Conservation (phyloP, 1,140 invertebrate genomes). For the Caerostris extrusa region DNA sequence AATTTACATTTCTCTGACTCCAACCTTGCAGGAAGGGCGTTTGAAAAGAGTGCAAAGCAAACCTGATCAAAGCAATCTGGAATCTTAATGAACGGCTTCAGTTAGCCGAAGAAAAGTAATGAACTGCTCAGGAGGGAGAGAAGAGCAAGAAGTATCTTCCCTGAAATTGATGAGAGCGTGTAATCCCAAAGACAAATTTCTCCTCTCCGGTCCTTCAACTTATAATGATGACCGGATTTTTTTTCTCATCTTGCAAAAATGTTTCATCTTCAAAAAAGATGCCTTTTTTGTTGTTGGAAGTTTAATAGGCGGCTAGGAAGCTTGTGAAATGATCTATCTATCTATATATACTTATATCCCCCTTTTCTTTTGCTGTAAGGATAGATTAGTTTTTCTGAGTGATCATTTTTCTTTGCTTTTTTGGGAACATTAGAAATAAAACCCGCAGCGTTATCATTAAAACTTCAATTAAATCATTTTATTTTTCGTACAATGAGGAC, state of each 20-base stretch:
- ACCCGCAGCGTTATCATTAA: background rate
- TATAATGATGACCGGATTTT: background rate
- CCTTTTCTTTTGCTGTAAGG: background rate
- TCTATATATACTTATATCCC: background rate
- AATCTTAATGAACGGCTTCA: conserved; percentile 57
- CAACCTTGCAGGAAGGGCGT: background rate
- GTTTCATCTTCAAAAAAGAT: background rate
- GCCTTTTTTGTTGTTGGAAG: background rate
- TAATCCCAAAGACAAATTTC: conserved; percentile 34
- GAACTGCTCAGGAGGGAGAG: background rate
- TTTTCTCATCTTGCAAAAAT: background rate
- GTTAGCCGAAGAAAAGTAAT: conserved; percentile 63
- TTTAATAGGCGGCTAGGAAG: background rate
- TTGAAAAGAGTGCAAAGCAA: background rate
- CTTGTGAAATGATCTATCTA: background rate
- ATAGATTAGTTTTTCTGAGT: background rate
- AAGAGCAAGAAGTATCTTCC: background rate
- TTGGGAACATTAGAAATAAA: background rate
- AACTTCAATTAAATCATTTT: too few relatives aligned
- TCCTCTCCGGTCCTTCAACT: background rate
- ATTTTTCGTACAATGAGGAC: too few relatives aligned
- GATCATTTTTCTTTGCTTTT: background rate
- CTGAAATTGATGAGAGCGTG: background rate
- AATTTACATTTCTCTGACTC: conserved; percentile 12
- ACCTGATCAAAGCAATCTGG: conserved; percentile 12